Evolutionary conservation across 37 sponge, comb jelly and placozoan genomes (phyloP), one percentile per base, ranked within the genome.

Genomic region (Eunapius fragilis): DNA sequence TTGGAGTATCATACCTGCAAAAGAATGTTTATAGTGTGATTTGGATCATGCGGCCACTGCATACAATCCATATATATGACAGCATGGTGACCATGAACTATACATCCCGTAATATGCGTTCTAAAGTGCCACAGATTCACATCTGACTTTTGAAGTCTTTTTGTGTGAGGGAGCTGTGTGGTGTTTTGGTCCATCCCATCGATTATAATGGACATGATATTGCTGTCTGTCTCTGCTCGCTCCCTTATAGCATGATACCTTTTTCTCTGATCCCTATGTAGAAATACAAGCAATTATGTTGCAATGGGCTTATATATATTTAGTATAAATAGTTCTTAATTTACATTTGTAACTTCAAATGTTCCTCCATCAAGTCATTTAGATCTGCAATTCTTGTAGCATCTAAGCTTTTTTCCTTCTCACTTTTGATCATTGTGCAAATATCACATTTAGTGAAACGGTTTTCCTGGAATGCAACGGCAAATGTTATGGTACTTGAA

Each of bases 171-270:
- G 3, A 87, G 33, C 47, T 78, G 83, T 5, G 74, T 83, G 45
- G 45, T 78, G 34, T 71, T 31, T 38, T 89, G 89, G 69, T 89
- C 89, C 89, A 89, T 89, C 0, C 89, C 89, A 77, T 89, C 84
- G 0, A 77, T 77, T 23, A 89, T 89, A 2, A 89, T 17, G 1
- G 89, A 82, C 35, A 89, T 71, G 50, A 49, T 81, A 7, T 24
- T 25, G 0, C 19, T 2, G 26, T 81, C 82, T 10, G 33, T 81
- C 82, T 81, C 82, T 68, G n/a, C n/a, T n/a, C n/a, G n/a, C n/a
- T n/a, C n/a, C n/a, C n/a, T 69, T 70, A 78, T 78, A 37, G 17
- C 17, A 22, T 79, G 80, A n/a, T 79, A 79, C 10, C 80, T 26
- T 22, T 45, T 50, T 50, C 80, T 45, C 31, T 79, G 80, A 25